phyloP scores from a whole-genome alignment of 2,888 invertebrate genomes.

The Notocelia uddmanniana region DNA sequence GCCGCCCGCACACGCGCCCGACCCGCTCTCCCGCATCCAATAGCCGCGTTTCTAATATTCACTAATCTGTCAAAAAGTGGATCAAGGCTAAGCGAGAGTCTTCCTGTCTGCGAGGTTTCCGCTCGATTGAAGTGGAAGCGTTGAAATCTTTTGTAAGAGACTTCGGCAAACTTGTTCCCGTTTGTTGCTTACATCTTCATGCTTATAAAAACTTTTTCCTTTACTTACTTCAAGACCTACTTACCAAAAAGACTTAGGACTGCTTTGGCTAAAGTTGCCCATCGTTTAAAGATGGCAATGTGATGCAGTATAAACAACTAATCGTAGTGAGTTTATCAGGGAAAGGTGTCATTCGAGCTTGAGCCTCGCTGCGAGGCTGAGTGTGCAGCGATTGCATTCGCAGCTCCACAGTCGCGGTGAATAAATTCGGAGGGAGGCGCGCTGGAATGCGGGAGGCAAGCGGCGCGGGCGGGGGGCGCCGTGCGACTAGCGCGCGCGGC shows the following conservation, averaged over 20 bases:
- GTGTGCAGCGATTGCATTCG: constrained; percentile 51
- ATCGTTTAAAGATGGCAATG: background rate
- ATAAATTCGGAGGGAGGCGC: constrained; percentile 84
- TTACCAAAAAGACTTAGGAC: background rate
- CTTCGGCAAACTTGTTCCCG: constrained; percentile 7
- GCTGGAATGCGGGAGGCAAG: constrained; percentile 79
- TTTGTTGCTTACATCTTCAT: background rate
- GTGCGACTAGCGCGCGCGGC: constrained; percentile 86
- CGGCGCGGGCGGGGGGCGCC: constrained; percentile 74
- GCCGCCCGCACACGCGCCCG: constrained; percentile 30
- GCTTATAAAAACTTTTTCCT: background rate
- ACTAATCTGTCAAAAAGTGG: constrained; percentile 39
- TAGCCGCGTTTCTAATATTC: constrained; percentile 25
- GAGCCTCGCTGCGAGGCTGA: constrained; percentile 36
- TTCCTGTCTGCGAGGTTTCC: constrained; percentile 29
- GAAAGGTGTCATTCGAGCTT: constrained; percentile 40
- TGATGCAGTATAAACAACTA: background rate
- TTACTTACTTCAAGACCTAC: no score
- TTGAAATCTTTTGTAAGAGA: constrained; percentile 64
- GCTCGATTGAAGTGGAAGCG: constrained; percentile 49
- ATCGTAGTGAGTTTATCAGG: constrained; percentile 26
- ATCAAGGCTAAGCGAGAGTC: constrained; percentile 38
- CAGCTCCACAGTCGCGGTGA: constrained; percentile 73
- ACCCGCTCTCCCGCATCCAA: constrained; percentile 17
- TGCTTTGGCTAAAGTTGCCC: no score